Evolutionary conservation across 2,797 vertebrate species (phyloP).

Genomic region (Vespertilio murinus): DNA sequence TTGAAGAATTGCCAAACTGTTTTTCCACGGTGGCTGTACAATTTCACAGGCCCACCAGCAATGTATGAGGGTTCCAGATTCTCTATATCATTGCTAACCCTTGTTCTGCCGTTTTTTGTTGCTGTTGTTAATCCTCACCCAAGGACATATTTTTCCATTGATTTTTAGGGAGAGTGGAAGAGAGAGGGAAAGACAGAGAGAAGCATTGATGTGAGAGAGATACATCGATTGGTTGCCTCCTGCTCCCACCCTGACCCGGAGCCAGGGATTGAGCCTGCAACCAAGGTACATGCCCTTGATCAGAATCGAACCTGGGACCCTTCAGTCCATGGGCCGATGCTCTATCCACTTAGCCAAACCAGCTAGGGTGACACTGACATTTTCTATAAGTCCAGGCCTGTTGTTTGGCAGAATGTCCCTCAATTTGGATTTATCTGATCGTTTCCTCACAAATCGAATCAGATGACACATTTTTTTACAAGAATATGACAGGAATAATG

Average conservation of each 20-base stretch:
- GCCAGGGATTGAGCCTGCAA: background rate
- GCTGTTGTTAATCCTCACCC: no score
- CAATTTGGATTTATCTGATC: constrained; percentile 27
- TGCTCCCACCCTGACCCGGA: background rate
- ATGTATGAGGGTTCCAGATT: background rate
- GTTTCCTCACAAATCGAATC: background rate
- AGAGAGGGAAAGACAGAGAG: background rate
- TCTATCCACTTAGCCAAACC: background rate
- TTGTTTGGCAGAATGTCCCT: background rate
- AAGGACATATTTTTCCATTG: background rate
- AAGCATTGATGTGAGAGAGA: background rate
- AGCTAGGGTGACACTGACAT: background rate
- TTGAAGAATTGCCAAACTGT: background rate
- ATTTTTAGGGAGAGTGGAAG: background rate
- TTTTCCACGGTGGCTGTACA: background rate
- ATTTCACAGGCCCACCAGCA: background rate
- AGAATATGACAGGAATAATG: background rate
- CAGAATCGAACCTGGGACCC: background rate
- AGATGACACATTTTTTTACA: constrained; percentile 30
- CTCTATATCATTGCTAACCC: background rate
- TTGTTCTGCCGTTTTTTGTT: background rate
- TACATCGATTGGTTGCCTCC: background rate
- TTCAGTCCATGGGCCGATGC: background rate
- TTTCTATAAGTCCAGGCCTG: background rate
- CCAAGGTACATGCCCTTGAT: background rate